phyloP scores from a whole-genome alignment of 1,140 invertebrate genomes.

The Solenopsis fugax region DNA sequence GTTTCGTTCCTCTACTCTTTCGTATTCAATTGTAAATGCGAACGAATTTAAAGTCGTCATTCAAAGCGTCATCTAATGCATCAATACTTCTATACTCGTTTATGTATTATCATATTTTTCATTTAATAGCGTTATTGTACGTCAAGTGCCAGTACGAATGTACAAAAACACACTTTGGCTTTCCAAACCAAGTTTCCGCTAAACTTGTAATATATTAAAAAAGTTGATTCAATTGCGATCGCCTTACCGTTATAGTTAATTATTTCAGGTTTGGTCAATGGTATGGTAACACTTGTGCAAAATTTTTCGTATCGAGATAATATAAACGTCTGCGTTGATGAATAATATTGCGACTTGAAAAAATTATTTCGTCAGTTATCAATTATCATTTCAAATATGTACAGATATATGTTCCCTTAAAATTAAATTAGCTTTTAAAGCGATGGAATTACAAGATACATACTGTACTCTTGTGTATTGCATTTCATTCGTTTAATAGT shows the following conservation, averaged over 20 bases:
- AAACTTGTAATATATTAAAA: constrained; percentile 66
- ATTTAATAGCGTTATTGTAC: constrained; percentile 54
- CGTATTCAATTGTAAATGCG: constrained; percentile 43
- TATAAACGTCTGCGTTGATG: constrained; percentile 50
- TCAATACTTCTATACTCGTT: constrained; percentile 53
- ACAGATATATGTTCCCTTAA: constrained; percentile 3
- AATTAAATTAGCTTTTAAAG: constrained; percentile 11
- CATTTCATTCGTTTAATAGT: constrained; percentile 28
- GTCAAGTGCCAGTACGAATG: constrained; percentile 67
- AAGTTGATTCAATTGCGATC: constrained; percentile 67
- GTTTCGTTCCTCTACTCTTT: constrained; percentile 49
- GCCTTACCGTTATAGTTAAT: constrained; percentile 42
- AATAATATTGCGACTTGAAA: constrained; percentile 43
- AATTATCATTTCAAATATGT: constrained; percentile 29
- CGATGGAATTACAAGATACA: constrained; percentile 30
- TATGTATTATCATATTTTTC: constrained; percentile 46
- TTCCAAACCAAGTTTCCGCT: constrained; percentile 58
- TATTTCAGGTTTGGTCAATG: constrained; percentile 67
- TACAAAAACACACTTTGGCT: constrained; percentile 70
- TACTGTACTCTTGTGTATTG: constrained; percentile 30
- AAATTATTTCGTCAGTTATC: constrained; percentile 26
- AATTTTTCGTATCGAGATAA: constrained; percentile 50
- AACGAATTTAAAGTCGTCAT: constrained; percentile 34
- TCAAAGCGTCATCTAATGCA: constrained; percentile 64
- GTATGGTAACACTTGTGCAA: constrained; percentile 66